Percentiles rank a stretch among this genome's conserved stretches.
Conservation (phyloP, 2,113 vertebrate species). For the Eulemur macaco region DNA sequence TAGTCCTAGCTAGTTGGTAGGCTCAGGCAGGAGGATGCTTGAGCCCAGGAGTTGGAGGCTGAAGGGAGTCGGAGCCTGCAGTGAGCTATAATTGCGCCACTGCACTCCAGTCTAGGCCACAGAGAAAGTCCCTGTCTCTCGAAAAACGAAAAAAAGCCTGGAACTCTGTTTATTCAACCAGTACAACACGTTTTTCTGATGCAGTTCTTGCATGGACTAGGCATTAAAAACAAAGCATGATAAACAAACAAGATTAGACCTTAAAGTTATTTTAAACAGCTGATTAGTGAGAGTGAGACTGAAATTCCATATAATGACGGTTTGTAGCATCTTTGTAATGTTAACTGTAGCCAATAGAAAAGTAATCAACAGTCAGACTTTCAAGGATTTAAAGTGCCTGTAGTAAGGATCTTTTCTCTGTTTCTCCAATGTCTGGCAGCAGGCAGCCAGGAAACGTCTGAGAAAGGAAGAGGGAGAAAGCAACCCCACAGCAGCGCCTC, state of each 20-base stretch:
- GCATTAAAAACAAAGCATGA: not conserved
- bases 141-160: not conserved
- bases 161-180: not conserved
- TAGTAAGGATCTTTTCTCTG: not conserved
- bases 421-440: not conserved
- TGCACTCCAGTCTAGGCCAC: too few relatives aligned
- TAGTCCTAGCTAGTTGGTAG: too few relatives aligned
- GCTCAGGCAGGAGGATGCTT: too few relatives aligned
- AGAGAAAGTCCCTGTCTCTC: too few relatives aligned
- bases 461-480: not conserved
- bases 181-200: not conserved
- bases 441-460: not conserved
- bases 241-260: not conserved
- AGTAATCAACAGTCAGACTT: not conserved
- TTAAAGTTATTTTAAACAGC: not conserved
- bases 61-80: too few relatives aligned
- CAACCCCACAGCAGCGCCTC: accelerated
- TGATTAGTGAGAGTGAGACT: not conserved
- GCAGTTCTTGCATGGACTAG: not conserved
- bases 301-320: not conserved
- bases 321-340: not conserved
- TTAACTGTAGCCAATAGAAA: not conserved
- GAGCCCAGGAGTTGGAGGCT: too few relatives aligned
- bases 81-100: too few relatives aligned
- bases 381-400: not conserved